Base-by-base conservation (phyloP, 2,113 vertebrate genomes). In the Anarhynchus alexandrinus region DNA sequence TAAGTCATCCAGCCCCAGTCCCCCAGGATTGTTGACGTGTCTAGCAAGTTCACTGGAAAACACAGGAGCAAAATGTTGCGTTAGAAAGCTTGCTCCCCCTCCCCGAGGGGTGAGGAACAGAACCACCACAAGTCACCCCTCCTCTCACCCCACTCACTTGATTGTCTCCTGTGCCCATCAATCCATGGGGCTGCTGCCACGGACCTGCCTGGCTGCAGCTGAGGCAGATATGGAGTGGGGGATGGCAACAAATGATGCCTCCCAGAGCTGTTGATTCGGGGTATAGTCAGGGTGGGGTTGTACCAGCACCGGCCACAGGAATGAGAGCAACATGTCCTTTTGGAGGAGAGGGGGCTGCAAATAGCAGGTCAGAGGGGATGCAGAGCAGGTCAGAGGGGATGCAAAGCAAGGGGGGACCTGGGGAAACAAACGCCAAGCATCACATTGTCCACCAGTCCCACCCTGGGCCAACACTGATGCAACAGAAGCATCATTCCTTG, bases 1-100 rank as follows among this genome's bases (percentile, higher is more conserved):
- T 99, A 99, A 3, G 99, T 99, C 91, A 99, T 98, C 99, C 99
- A 99, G 74, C 99, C 99, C 99, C 99, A 99, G 98, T 99, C 99
- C 95, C 99, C 99, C 0, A 97, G 97, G 96, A 99, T 98, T 4
- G 98, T 98, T 22, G 99, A 98, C 0, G 99, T 99, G 97, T 99
- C 99, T 52, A 99, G 97, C 79, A 99, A 97, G 97, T 99, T 99
- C 96, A 99, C 99, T 99, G 98, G 45, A 98, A 98, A 97, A 98
- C 64, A 98, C 32, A 95, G 40, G 87, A 97, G 54, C 66, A 70
- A 66, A 95, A 90, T 0, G 3, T 17, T 64, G 47, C 3, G 2
- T 97, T 90, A 96, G 54, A 70, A 62, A 73, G 26, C 38, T 92
- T 71, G 45, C 16, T 82, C 15, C 23, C 11, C 10, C 1, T 9